Evolutionary conservation across 2,888 invertebrate species (phyloP), one percentile per base, ranked within the genome.

Genomic region (Scaptomyza caliginosa): DNA sequence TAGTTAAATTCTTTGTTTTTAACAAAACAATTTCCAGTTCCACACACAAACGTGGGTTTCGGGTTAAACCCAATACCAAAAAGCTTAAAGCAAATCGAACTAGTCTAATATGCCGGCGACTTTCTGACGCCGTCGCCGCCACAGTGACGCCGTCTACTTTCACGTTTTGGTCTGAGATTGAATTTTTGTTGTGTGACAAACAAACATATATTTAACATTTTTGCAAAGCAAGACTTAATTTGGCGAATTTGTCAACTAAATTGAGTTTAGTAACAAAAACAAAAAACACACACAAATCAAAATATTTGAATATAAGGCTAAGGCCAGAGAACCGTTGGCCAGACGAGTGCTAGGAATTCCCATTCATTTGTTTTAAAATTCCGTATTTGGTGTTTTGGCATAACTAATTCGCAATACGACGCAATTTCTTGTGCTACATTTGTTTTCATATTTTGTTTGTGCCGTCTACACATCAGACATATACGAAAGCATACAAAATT

Each of bases 41-140:
- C 24, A 34, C 17, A 32, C 24, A 13, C 11, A 38, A 58, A 51
- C 30, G 46, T 13, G 7, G 7, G 36, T 62, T 70, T 60, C 57
- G 80, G 80, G 80, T 73, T 86, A 50, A 80, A 84, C 86, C 80
- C 86, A 73, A 51, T 43, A 10, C n/a, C 17, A 32, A 46, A 43
- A 67, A 58, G 36, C 49, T 50, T 21, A 32, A 62, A 68, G 36
- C 63, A 70, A 46, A 40, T 59, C 48, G 59, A 85, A 86, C 83
- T 82, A 76, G 83, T 79, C 63, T 80, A 67, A 72, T 71, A 66
- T 60, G 23, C 67, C 66, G 79, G 78, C 78, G 74, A 67, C 80
- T 62, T 67, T 77, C 55, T 60, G 81, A 54, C 56, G 48, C 59
- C 48, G 40, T 42, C n/a, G n/a, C n/a, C n/a, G n/a, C 46, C 80